phyloP scores from a whole-genome alignment of 2,888 invertebrate species.

The Nemotelus pantherinus region DNA sequence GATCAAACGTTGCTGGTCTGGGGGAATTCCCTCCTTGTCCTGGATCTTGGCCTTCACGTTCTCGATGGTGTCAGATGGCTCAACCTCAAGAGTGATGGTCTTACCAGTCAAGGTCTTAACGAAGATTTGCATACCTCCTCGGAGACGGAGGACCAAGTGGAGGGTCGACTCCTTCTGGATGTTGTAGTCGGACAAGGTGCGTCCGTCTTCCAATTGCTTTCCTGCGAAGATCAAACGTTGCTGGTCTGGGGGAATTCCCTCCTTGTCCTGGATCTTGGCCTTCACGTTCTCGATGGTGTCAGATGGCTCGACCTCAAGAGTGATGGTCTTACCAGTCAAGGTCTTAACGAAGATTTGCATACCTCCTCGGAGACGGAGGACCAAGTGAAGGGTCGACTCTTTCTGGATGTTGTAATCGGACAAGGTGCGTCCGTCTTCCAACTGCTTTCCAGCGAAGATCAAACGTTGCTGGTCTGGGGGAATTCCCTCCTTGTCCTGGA shows the following conservation, averaged over 20 bases:
- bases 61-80: constrained; percentile 47
- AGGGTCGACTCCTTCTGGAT: constrained; percentile 47
- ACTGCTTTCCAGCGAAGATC: constrained; percentile 47
- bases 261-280: constrained; percentile 47
- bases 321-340: constrained; percentile 47
- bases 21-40: constrained; percentile 47
- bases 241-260: constrained; percentile 47
- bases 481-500: constrained; percentile 47
- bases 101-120: constrained; percentile 47
- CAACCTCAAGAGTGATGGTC: constrained; percentile 47
- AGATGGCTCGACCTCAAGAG: constrained; percentile 46
- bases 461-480: constrained; percentile 49
- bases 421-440: constrained; percentile 46
- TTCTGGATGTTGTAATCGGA: constrained; percentile 48
- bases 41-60: constrained; percentile 47
- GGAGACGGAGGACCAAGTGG: constrained; percentile 48
- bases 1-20: constrained; percentile 48
- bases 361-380: constrained; percentile 46
- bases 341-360: constrained; percentile 48
- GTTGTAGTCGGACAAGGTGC: constrained; percentile 47
- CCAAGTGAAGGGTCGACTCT: constrained; percentile 46
- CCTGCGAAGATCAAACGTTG: constrained; percentile 48
- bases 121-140: constrained; percentile 48
- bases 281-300: constrained; percentile 47
- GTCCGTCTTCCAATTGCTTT: constrained; percentile 47